Evolutionary conservation across 2,888 invertebrate species (phyloP).

Genomic region (Ophion costatus): DNA sequence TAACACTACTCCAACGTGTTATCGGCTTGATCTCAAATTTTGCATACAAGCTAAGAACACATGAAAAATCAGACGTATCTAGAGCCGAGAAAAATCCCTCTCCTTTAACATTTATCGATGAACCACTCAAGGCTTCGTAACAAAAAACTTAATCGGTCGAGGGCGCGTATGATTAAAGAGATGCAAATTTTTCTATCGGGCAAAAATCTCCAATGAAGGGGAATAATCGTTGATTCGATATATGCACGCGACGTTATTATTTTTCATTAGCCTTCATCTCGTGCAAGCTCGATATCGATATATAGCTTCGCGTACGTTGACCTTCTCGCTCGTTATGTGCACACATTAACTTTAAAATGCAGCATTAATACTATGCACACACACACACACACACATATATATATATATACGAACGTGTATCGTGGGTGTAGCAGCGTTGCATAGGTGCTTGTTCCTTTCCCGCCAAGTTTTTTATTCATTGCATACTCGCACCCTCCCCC

Average conservation of each 20-base stretch:
- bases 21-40: no score
- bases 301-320: slow-evolving; percentile 50
- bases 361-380: not conserved
- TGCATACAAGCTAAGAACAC: no score
- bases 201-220: slow-evolving; percentile 11
- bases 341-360: not conserved
- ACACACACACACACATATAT: no score
- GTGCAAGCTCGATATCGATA: slow-evolving; percentile 29
- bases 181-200: not conserved
- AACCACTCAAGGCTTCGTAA: no score
- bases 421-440: slow-evolving; percentile 48
- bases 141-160: no score
- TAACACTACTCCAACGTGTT: no score
- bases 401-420: slow-evolving; percentile 31
- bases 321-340: slow-evolving; percentile 52
- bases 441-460: slow-evolving; percentile 47
- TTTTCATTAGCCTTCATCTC: slow-evolving; percentile 46
- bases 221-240: slow-evolving; percentile 35
- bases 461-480: slow-evolving; percentile 11
- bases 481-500: not conserved
- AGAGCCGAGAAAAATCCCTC: no score
- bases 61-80: no score
- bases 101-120: not conserved
- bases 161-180: slow-evolving; percentile 5
- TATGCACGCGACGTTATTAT: slow-evolving; percentile 36